Percentiles rank a stretch among this genome's conserved stretches.
phyloP scores from a whole-genome alignment of 2,888 invertebrate genomes.

The Leucophora obtusa region DNA sequence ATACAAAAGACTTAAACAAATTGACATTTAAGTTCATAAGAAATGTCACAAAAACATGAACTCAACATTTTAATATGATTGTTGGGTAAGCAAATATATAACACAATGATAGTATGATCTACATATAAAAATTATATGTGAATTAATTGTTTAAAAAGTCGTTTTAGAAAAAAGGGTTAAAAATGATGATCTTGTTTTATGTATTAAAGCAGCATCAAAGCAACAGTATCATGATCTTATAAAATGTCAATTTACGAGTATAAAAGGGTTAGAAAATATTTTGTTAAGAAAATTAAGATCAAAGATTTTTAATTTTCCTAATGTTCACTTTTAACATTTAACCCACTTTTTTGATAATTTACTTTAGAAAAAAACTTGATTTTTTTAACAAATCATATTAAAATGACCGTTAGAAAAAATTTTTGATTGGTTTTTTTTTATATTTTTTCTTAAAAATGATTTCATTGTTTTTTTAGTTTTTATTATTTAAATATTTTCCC shows the following conservation, averaged over 20 bases:
- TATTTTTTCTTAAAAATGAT: slow-evolving; percentile 16
- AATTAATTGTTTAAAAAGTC: slow-evolving; percentile 52
- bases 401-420: slow-evolving; percentile 39
- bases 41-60: slow-evolving; percentile 62
- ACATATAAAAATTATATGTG: slow-evolving; percentile 40
- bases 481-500: slow-evolving; percentile 48
- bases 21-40: slow-evolving; percentile 61
- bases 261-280: slow-evolving; percentile 46
- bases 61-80: slow-evolving; percentile 61
- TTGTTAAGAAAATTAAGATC: slow-evolving; percentile 22
- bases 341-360: slow-evolving; percentile 32
- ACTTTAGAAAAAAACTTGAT: neutral
- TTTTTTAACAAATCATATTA: slow-evolving; percentile 10
- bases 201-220: slow-evolving; percentile 36
- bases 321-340: slow-evolving; percentile 44
- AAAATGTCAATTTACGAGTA: slow-evolving; percentile 26
- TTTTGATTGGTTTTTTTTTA: neutral
- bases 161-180: slow-evolving; percentile 49
- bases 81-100: slow-evolving; percentile 52
- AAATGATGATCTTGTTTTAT: slow-evolving; percentile 41
- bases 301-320: slow-evolving; percentile 31
- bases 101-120: slow-evolving; percentile 43
- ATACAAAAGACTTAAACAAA: slow-evolving; percentile 45
- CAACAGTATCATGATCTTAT: slow-evolving; percentile 1
- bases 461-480: slow-evolving; percentile 1